Conservation (phyloP, 2,888 invertebrate species). For the Drosophila percnosoma region DNA sequence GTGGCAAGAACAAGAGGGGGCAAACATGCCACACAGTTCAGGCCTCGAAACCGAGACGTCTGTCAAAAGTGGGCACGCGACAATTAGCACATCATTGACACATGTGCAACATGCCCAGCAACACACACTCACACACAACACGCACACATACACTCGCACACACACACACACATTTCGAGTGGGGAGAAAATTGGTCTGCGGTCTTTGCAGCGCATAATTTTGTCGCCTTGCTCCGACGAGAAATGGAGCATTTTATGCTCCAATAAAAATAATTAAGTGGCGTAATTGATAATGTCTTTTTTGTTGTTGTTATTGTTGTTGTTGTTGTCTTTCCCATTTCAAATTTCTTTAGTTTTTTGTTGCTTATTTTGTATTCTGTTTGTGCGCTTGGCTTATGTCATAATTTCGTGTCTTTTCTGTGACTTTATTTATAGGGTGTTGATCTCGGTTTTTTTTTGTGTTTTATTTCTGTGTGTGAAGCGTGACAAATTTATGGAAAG, state of each 20-base stretch:
- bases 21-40: constrained; percentile 39
- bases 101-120: constrained; percentile 56
- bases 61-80: constrained; percentile 70
- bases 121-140: constrained; percentile 15
- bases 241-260: constrained; percentile 80
- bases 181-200: constrained; percentile 20
- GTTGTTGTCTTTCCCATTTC: neutral
- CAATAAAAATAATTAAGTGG: constrained; percentile 80
- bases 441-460: neutral
- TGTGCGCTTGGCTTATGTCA: constrained; percentile 40
- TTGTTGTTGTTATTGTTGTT: constrained; percentile 13
- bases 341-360: constrained; percentile 33
- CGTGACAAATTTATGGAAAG: constrained; percentile 60
- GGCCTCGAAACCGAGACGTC: constrained; percentile 28
- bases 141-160: constrained; percentile 2
- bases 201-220: constrained; percentile 1
- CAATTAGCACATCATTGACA: constrained; percentile 80
- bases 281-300: constrained; percentile 79
- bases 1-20: neutral
- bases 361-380: constrained; percentile 8
- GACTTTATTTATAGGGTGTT: constrained; percentile 34
- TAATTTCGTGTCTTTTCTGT: constrained; percentile 36
- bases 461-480: constrained; percentile 31
- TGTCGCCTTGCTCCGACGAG: constrained; percentile 49
- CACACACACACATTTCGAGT: constrained; percentile 1